Conservation (phyloP, 2,113 vertebrate genomes). For the Ctenomys sociabilis region DNA sequence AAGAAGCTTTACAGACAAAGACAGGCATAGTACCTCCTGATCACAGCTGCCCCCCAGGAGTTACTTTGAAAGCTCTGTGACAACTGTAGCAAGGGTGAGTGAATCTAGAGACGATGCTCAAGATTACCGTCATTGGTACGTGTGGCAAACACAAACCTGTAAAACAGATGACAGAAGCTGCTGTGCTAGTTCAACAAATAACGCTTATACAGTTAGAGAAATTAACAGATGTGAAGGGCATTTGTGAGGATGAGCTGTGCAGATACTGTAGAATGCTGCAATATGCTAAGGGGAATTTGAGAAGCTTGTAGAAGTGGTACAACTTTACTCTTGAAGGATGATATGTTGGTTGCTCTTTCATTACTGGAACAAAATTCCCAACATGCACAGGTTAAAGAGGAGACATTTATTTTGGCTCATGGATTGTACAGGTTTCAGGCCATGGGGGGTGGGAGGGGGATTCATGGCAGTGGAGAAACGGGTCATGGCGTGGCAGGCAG, state of each 20-base stretch:
- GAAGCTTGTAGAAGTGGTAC: neutral
- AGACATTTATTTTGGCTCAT: neutral
- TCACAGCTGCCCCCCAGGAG: neutral
- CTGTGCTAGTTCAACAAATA: neutral
- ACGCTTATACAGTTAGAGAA: neutral
- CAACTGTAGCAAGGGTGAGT: neutral
- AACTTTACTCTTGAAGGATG: conserved; percentile 3
- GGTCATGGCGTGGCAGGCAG: neutral
- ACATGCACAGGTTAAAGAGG: neutral
- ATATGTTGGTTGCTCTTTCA: neutral
- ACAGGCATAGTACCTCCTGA: neutral
- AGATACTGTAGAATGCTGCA: neutral
- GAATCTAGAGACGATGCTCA: neutral
- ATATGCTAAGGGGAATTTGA: neutral
- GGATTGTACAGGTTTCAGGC: neutral
- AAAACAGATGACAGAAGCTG: neutral
- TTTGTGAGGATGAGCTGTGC: neutral
- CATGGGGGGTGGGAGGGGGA: neutral
- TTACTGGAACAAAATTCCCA: neutral
- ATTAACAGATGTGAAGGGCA: neutral
- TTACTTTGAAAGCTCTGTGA: neutral
- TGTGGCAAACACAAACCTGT: neutral
- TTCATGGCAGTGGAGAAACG: neutral
- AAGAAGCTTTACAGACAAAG: neutral
- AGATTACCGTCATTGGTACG: neutral